Base-by-base conservation (phyloP, 1,140 invertebrate genomes). In the Leptopilina clavipes region DNA sequence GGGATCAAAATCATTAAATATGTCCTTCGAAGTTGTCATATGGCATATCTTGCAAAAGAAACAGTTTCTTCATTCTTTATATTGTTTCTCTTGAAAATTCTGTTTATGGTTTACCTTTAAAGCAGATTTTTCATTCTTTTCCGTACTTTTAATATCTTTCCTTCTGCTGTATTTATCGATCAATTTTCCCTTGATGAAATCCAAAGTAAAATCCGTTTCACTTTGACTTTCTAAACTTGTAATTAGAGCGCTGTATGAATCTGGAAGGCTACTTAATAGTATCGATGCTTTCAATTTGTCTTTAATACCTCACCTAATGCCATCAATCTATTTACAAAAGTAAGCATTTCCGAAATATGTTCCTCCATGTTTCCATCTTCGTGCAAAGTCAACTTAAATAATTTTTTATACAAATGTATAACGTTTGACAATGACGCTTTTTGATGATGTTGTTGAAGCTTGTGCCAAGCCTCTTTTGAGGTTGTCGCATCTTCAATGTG, bases 251-350 rank as follows among this genome's bases (percentile, higher is more conserved):
- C 44, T 56, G 37, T 75, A 82, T 3, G 75, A 74, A 6, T 82
- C 79, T 9, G 79, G 79, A 22, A 82, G 44, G 37, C 74, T 82
- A 44, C 73, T 74, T n/a, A 81, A 37, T 11, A 82, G n/a, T 22
- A 82, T 70, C 1, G 81, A 74, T 54, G 81, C 70, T 3, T 76
- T 44, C 19, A 76, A 25, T n/a, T 81, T 31, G 11, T 82, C 81
- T 74, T 79, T 8, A 82, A 19, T 11, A n/a, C 14, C 48, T 82
- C 70, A 37, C 79, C 81, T 45, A 79, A 18, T n/a, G 73, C 79
- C 7, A 73, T 9, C 9, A 81, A 37, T 31, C 43, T 65, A 43
- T 78, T 71, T 1, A 79, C 65, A 2, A 80, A 40, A 6, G 40
- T 59, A 10, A 80, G 25, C n/a, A 79, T 73, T 19, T 48, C 71